Percentiles rank a stretch among this genome's conserved stretches.
These are phyloP conservation scores for Chelonoidis abingdonii DNA, from an alignment of 2,113 vertebrate species.

Conservation along the genomic window DNA sequence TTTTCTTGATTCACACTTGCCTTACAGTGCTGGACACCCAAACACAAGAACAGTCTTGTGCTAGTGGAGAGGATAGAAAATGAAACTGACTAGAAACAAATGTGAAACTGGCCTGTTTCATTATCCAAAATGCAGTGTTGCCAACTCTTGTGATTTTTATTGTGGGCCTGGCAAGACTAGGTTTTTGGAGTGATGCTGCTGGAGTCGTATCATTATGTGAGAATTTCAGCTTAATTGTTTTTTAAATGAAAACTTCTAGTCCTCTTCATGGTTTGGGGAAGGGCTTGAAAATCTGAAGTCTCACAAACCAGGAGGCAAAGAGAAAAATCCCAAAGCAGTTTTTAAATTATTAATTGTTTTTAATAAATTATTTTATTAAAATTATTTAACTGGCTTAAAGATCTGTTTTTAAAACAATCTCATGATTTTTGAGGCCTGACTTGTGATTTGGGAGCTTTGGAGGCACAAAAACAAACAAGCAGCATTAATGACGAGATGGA, in stretches of 20 bases:
- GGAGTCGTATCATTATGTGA: background rate
- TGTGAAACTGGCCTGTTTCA: background rate
- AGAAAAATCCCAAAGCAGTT: background rate
- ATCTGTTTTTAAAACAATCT: too few species aligned
- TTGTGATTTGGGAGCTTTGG: background rate
- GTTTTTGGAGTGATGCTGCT: background rate
- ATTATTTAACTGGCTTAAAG: too few species aligned
- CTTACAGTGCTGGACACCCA: background rate
- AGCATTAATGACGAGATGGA: background rate
- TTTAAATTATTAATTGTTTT: too few species aligned
- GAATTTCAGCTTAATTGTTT: background rate
- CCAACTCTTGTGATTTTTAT: background rate
- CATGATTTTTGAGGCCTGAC: background rate
- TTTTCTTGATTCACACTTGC: background rate
- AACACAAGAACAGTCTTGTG: background rate
- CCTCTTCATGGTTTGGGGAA: background rate
- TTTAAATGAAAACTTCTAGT: background rate
- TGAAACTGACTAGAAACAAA: background rate
- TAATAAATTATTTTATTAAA: too few species aligned
- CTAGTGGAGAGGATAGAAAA: background rate
- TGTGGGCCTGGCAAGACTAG: background rate
- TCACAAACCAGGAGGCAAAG: background rate
- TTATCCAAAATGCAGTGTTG: background rate
- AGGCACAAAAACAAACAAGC: too few species aligned
- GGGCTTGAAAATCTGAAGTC: background rate